Conservation (phyloP, 2,888 invertebrate genomes). For the Drosophila testacea region DNA sequence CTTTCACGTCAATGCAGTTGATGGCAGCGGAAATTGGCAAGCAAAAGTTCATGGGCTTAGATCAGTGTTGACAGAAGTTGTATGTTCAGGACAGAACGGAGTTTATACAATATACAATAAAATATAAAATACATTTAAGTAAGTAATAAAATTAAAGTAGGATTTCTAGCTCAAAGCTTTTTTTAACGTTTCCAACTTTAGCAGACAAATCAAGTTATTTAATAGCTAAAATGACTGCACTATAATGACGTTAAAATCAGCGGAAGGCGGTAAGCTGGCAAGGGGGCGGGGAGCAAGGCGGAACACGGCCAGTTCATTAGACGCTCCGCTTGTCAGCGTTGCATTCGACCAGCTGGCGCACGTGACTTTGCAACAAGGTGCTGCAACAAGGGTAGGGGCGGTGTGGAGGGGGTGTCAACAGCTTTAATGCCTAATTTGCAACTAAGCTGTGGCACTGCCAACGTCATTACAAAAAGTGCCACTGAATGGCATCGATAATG, state of each 20-base stretch:
- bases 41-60: too few species aligned
- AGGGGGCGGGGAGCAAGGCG: slow-evolving; percentile 8
- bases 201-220: too few species aligned
- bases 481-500: slow-evolving; percentile 63
- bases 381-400: not conserved
- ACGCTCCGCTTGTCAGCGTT: slow-evolving; percentile 58
- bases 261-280: not conserved
- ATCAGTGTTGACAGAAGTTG: too few species aligned
- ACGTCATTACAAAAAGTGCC: slow-evolving; percentile 67
- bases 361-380: slow-evolving; percentile 60
- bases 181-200: too few species aligned
- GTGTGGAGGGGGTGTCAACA: not conserved
- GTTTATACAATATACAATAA: too few species aligned
- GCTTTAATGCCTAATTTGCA: slow-evolving; percentile 65
- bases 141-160: too few species aligned
- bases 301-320: slow-evolving; percentile 63
- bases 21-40: not conserved
- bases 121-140: too few species aligned
- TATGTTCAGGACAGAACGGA: too few species aligned
- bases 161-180: too few species aligned
- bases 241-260: not conserved
- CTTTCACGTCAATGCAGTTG: slow-evolving; percentile 10
- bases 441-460: slow-evolving; percentile 42
- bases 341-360: slow-evolving; percentile 62
- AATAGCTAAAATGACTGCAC: not conserved